These are phyloP conservation scores for Aleiodes leptofemur DNA, from an alignment of 2,888 invertebrate genomes.

Conservation along the genomic window DNA sequence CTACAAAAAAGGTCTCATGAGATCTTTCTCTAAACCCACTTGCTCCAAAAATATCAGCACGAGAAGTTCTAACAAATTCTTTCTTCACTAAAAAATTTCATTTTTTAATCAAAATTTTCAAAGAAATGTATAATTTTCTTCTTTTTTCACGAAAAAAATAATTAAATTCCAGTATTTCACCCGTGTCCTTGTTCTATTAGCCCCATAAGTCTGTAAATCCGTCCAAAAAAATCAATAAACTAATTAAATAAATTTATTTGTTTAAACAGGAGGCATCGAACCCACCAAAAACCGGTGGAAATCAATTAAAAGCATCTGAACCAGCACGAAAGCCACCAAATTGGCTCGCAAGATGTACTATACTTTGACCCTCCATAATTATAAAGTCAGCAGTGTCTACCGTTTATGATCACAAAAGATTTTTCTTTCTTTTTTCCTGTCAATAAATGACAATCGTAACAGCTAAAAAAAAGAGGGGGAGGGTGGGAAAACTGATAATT, in stretches of 20 bases:
- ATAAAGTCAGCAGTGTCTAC: constrained; percentile 66
- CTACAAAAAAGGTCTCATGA: no score
- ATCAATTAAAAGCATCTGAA: constrained; percentile 87
- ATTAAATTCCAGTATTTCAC: no score
- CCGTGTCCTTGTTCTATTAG: no score
- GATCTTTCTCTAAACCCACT: no score
- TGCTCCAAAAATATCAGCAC: no score
- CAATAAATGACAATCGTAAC: constrained; percentile 66
- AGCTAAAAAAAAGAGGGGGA: constrained; percentile 47
- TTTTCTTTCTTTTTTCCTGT: constrained; percentile 67
- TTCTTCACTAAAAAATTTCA: no score
- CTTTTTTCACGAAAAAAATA: no score
- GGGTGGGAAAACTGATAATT: neutral
- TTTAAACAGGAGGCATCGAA: constrained; percentile 88
- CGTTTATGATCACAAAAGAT: constrained; percentile 67
- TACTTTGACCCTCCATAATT: constrained; percentile 85
- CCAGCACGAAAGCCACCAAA: constrained; percentile 88
- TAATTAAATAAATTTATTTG: constrained; percentile 27
- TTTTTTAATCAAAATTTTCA: neutral
- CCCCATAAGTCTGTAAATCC: neutral
- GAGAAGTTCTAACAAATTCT: no score
- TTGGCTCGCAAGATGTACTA: constrained; percentile 90
- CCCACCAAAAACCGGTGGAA: constrained; percentile 88
- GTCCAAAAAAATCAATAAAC: neutral
- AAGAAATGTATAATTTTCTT: neutral